phyloP scores from a whole-genome alignment of 2,888 invertebrate species.

The Melikaiella ostensackeni region DNA sequence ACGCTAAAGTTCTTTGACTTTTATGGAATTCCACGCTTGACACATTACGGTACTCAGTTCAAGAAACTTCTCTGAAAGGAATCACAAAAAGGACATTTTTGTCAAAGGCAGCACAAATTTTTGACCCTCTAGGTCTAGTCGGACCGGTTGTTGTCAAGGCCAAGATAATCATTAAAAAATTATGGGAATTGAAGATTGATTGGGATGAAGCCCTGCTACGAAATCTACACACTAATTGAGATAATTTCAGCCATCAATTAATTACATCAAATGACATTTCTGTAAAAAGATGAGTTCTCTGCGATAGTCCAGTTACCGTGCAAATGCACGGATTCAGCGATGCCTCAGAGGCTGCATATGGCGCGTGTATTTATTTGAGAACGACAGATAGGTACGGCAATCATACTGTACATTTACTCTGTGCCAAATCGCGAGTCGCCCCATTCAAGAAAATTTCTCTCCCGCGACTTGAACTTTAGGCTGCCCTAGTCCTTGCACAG shows the following conservation, averaged over 20 bases:
- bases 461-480: constrained; percentile 58
- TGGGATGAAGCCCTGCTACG: constrained; percentile 55
- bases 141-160: too few species aligned
- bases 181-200: not conserved
- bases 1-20: not conserved
- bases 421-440: constrained; percentile 50
- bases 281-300: too few species aligned
- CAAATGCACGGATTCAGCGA: constrained; percentile 52
- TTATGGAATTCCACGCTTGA: not conserved
- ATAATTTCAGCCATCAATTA: too few species aligned
- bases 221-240: not conserved
- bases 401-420: too few species aligned
- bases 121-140: too few species aligned
- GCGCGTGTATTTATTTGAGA: too few species aligned
- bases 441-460: constrained; percentile 53
- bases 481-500: constrained; percentile 43
- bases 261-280: too few species aligned
- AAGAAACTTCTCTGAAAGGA: not conserved
- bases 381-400: too few species aligned
- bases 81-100: too few species aligned
- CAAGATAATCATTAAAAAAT: too few species aligned
- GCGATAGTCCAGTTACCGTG: not conserved
- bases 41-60: constrained; percentile 39
- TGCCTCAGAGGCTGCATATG: constrained; percentile 44
- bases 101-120: too few species aligned